These are phyloP conservation scores for Hirtodrosophila confusa DNA, from an alignment of 2,888 invertebrate genomes.

Conservation along the genomic window DNA sequence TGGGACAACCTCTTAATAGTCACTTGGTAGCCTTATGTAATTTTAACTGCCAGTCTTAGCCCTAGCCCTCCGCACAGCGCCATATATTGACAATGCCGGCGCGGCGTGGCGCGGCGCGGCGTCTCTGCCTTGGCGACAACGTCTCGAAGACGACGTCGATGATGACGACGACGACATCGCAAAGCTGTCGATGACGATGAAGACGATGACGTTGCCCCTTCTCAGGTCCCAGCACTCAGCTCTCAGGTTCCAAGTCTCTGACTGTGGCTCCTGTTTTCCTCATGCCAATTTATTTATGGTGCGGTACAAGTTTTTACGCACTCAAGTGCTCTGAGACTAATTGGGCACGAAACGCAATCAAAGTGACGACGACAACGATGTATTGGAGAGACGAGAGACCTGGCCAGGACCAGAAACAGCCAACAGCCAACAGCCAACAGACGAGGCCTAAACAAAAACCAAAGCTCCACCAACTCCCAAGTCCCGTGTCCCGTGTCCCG, in stretches of 20 bases:
- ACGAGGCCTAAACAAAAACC: slow-evolving; percentile 2
- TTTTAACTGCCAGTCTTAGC: slow-evolving; percentile 44
- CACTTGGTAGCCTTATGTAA: slow-evolving; percentile 65
- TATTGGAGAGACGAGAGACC: slow-evolving; percentile 17
- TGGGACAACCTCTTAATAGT: slow-evolving; percentile 69
- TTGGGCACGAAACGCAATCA: slow-evolving; percentile 83
- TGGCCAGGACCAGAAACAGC: slow-evolving; percentile 18
- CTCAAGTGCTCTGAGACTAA: slow-evolving; percentile 84
- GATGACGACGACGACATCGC: slow-evolving; percentile 33
- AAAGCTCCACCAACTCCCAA: not conserved
- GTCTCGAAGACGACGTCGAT: slow-evolving; percentile 3
- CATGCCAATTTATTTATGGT: slow-evolving; percentile 83
- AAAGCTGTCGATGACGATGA: slow-evolving; percentile 60
- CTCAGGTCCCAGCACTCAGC: not conserved
- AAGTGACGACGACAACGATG: slow-evolving; percentile 75
- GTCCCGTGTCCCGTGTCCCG: too few relatives aligned
- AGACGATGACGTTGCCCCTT: slow-evolving; percentile 29
- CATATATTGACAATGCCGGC: slow-evolving; percentile 67
- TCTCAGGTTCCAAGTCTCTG: slow-evolving; percentile 16
- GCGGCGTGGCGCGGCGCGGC: not conserved
- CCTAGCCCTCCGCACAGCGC: slow-evolving; percentile 27
- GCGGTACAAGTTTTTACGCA: slow-evolving; percentile 84
- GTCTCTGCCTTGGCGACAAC: slow-evolving; percentile 74
- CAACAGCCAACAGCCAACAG: not conserved
- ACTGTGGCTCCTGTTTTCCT: slow-evolving; percentile 76